phyloP scores from a whole-genome alignment of 2,797 vertebrate genomes.

The Phoebastria nigripes region DNA sequence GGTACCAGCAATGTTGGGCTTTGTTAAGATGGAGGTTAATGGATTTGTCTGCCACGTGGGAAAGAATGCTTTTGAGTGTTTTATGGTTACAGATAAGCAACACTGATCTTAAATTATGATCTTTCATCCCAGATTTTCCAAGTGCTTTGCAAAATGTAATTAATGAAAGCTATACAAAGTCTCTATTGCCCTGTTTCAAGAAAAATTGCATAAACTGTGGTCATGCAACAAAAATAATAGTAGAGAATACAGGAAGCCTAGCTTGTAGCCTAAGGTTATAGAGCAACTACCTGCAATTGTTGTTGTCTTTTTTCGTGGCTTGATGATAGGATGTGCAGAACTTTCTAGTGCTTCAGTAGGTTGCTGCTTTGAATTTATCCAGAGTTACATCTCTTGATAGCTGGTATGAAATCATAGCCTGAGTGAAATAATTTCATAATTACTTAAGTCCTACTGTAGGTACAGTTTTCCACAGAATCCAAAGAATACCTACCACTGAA shows the following conservation, averaged over 20 bases:
- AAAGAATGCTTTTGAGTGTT: background rate
- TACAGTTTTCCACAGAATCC: background rate
- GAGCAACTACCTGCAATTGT: background rate
- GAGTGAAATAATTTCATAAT: background rate
- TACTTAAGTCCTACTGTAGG: background rate
- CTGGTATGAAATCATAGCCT: background rate
- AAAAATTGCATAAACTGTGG: background rate
- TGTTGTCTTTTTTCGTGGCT: background rate
- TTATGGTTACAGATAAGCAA: background rate
- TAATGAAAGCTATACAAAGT: background rate
- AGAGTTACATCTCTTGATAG: background rate
- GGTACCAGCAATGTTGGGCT: constrained; percentile 72
- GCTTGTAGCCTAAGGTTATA: background rate
- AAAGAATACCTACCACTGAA: background rate
- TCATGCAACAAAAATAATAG: background rate
- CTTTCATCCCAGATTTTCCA: background rate
- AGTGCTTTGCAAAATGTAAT: background rate
- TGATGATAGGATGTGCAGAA: background rate
- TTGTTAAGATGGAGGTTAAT: background rate
- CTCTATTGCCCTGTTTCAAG: background rate
- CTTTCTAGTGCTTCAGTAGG: background rate
- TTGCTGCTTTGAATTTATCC: background rate
- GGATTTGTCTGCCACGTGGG: background rate
- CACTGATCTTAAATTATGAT: background rate
- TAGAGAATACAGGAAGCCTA: background rate